Base-by-base conservation (phyloP, 1,140 invertebrate species). In the Chironomus striatipennis region DNA sequence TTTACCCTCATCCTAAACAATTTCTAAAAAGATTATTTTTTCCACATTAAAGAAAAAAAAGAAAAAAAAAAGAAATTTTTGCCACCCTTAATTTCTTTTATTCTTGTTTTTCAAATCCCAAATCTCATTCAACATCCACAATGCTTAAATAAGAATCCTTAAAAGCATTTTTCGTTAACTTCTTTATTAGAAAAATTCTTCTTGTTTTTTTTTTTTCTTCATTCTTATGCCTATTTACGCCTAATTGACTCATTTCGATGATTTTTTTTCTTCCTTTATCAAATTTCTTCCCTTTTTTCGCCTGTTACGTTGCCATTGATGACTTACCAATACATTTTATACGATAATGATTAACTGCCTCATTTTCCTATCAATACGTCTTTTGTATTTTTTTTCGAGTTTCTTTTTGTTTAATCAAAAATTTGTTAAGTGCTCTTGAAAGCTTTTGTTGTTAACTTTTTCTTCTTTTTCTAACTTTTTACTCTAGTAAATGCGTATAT, bases 331-430 rank as follows among this genome's bases (percentile, higher is more conserved):
- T 15, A 57, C 47, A n/a, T 57, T 57, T 57, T 57, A 57, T 57
- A n/a, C n/a, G 12, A 57, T 57, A 57, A 57, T 57, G 47, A 57
- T 57, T 57, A 57, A 57, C 47, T 15, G 47, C 47, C 47, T 57
- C 47, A 57, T n/a, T 15, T 57, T n/a, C 8, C 47, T 57, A 12
- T 57, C 47, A 34, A 34, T 34, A 34, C 24, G 24, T 34, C 24
- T 34, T 34, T 34, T 34, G 24, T 34, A 5, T 34, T 34, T 34
- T 57, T 1, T 57, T 57, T n/a, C n/a, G n/a, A n/a, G n/a, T n/a
- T n/a, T n/a, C n/a, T n/a, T 15, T 57, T 57, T 57, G 47, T 15
- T 57, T 12, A 0, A n/a, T 34, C 47, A 4, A 34, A 2, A 34
- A 34, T 57, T 5, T 5, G 47, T 57, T 57, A 57, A 57, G 4